phyloP scores from a whole-genome alignment of 2,888 invertebrate genomes.

The Caenorhabditis sp. region DNA sequence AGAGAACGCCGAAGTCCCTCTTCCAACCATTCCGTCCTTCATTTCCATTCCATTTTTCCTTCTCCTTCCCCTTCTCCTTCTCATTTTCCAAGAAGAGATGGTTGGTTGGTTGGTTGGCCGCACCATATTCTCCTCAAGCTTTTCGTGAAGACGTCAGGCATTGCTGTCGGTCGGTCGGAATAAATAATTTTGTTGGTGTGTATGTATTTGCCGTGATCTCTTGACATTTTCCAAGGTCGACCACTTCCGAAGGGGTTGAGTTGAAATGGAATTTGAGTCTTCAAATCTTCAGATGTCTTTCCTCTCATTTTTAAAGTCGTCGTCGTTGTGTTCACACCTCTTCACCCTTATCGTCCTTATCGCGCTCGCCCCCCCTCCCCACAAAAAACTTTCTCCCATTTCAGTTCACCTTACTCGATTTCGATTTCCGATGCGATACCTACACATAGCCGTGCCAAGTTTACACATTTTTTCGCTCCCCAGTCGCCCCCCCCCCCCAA shows the following conservation, averaged over 20 bases:
- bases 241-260: constrained; percentile 28
- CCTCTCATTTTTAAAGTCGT: no score
- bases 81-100: constrained; percentile 3
- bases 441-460: constrained; percentile 42
- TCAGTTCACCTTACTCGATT: constrained; percentile 57
- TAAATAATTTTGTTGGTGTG: constrained; percentile 42
- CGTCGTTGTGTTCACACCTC: no score
- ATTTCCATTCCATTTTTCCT: constrained; percentile 54
- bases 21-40: constrained; percentile 35
- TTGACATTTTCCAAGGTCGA: constrained; percentile 58
- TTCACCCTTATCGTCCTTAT: background rate
- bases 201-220: constrained; percentile 54
- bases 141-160: constrained; percentile 15
- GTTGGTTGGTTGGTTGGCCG: no score
- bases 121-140: background rate
- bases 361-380: no score
- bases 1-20: constrained; percentile 24
- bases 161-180: constrained; percentile 13
- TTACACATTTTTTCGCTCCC: constrained; percentile 34
- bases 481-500: no score
- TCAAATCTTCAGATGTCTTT: no score
- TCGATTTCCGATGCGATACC: constrained; percentile 32
- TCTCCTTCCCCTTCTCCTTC: no score
- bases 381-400: constrained; percentile 54
- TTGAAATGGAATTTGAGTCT: background rate